Base-by-base conservation (phyloP, 2,888 invertebrate species). In the Calameuta pallipes region DNA sequence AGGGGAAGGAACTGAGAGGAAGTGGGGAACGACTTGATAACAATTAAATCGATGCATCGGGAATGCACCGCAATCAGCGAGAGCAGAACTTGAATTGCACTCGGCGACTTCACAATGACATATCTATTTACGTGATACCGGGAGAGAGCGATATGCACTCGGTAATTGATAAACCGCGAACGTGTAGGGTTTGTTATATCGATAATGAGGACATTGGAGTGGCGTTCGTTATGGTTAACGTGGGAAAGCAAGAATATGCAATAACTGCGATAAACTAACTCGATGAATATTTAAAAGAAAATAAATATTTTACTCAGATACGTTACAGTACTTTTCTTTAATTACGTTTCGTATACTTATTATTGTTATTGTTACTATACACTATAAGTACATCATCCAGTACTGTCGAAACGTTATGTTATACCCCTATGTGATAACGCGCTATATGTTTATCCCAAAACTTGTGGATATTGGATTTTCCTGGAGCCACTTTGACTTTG, bases 121-220 rank as follows among this genome's bases (percentile, higher is more conserved):
- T 56, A 56, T 56, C 56, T 56, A 56, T 56, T 56, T 56, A 56
- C 56, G 23, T 56, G 23, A 56, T 56, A 23, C 56, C 56, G 56
- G 56, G 6, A 23, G 6, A 23, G 41, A 15, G 15, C 41, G 41
- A 15, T 23, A 23, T 56, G 56, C 23, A 23, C 76, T 73, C 79
- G 74, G 75, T 80, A 82, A 83, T 84, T 81, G 85, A 84, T 82
- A 79, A 81, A 83, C 81, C 81, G 78, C 82, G 76, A 70, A 12
- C 73, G 74, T 79, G 73, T 74, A 81, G 75, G 80, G 80, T 80
- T 84, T 85, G 82, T 84, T 82, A 78, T 76, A 81, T 81, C 81
- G 82, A 80, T 85, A 85, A 85, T 81, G 82, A 85, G 79, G 84
- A 84, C 84, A 85, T 85, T 84, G 80, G 84, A 80, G 83, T 56